Percentiles rank a stretch among this genome's conserved stretches.
Evolutionary conservation across 2,888 invertebrate species (phyloP).

Genomic region (Galerucella nymphaeae): DNA sequence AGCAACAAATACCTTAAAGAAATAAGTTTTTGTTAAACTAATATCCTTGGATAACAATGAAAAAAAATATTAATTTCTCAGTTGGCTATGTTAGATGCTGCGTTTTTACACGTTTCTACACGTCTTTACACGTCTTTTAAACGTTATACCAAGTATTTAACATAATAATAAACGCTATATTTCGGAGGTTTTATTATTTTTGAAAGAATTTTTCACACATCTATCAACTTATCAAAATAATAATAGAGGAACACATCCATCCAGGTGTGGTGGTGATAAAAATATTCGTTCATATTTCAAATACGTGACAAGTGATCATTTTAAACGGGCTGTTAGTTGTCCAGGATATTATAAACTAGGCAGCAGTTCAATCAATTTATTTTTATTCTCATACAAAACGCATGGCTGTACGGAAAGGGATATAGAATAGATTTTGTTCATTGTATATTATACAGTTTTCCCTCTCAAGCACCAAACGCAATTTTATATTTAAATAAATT

Average conservation of each 20-base stretch:
- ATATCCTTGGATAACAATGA: no score
- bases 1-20: no score
- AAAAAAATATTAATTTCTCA: no score
- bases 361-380: constrained; percentile 28
- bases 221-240: background rate
- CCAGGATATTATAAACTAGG: constrained; percentile 2
- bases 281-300: constrained; percentile 3
- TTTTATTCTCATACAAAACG: constrained; percentile 1
- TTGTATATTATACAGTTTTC: background rate
- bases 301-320: constrained; percentile 1
- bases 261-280: constrained; percentile 3
- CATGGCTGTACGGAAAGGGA: background rate
- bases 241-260: background rate
- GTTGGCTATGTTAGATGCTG: no score
- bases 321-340: constrained; percentile 3
- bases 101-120: no score
- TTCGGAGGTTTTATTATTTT: background rate
- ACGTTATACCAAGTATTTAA: background rate
- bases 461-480: no score
- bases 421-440: background rate
- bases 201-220: constrained; percentile 8
- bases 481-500: no score
- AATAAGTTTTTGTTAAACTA: no score
- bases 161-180: background rate
- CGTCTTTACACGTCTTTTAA: background rate